Conservation (phyloP, 64 coral and sea anemone genomes). For the Porites australiensis region DNA sequence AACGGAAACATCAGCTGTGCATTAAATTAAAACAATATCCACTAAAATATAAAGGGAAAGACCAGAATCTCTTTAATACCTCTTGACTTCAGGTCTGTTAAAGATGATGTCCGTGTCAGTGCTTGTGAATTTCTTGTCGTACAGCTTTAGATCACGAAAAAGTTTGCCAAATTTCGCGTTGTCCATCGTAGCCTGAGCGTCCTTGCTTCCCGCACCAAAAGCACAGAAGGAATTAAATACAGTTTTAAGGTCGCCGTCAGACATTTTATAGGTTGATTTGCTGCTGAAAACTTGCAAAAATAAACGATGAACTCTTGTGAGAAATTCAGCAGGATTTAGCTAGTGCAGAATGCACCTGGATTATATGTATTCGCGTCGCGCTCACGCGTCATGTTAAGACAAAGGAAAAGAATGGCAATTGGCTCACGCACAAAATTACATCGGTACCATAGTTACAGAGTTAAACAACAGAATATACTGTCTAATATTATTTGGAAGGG, state of each 20-base stretch:
- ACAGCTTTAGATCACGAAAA: constrained; percentile 87
- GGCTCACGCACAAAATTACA: constrained; percentile 19
- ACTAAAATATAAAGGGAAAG: not conserved
- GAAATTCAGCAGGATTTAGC: not conserved
- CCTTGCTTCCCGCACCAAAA: constrained; percentile 83
- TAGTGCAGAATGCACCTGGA: not conserved
- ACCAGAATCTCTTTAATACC: constrained; percentile 39
- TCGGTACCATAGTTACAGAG: constrained; percentile 22
- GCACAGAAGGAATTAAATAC: constrained; percentile 90
- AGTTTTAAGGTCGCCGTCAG: constrained; percentile 60
- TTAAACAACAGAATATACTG: not conserved
- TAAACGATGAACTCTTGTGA: not conserved
- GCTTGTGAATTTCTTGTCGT: constrained; percentile 81
- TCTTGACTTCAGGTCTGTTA: constrained; percentile 90
- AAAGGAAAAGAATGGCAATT: constrained; percentile 13
- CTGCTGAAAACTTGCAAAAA: not conserved
- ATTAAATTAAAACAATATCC: too few relatives aligned
- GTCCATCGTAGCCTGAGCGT: constrained; percentile 64
- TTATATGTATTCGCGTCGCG: not conserved
- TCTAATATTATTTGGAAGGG: too few relatives aligned
- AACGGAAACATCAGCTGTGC: not conserved
- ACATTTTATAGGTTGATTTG: constrained; percentile 49
- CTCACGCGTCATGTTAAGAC: not conserved
- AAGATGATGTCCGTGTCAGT: constrained; percentile 96
- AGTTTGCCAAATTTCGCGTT: constrained; percentile 93